phyloP scores from a whole-genome alignment of 2,797 vertebrate species.

The Sebastes iracundus region DNA sequence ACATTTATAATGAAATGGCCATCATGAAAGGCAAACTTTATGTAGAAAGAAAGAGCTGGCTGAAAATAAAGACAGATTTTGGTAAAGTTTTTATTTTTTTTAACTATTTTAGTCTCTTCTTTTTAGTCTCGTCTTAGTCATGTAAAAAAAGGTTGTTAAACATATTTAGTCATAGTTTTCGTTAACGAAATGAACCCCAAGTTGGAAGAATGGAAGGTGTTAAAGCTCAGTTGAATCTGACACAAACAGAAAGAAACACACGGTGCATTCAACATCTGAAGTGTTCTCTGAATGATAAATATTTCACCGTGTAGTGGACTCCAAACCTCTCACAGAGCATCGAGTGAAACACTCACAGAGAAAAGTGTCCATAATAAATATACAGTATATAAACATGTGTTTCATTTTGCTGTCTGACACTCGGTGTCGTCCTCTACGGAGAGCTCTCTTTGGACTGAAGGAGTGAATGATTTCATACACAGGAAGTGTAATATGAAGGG shows the following conservation, averaged over 20 bases:
- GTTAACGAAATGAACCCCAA: too few species aligned
- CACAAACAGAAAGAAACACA: too few species aligned
- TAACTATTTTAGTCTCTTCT: too few species aligned
- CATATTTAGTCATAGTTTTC: too few species aligned
- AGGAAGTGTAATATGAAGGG: constrained; percentile 39
- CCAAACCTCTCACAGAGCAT: neutral
- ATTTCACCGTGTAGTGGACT: neutral
- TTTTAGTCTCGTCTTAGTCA: too few species aligned
- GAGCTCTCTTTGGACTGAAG: neutral
- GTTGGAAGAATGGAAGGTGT: neutral
- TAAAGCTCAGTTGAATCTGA: too few species aligned
- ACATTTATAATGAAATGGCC: too few species aligned
- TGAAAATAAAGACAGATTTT: too few species aligned
- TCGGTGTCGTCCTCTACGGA: neutral
- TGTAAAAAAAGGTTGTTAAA: too few species aligned
- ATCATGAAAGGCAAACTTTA: too few species aligned
- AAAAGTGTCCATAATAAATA: neutral
- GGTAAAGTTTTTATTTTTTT: too few species aligned
- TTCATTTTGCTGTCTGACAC: neutral
- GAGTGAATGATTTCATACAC: neutral
- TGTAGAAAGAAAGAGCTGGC: too few species aligned
- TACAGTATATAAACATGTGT: neutral
- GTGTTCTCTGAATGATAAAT: neutral
- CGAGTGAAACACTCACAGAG: neutral
- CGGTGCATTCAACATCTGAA: neutral